Conservation (phyloP, 35 echinoderm and acorn worm genomes). For the Lytechinus pictus region DNA sequence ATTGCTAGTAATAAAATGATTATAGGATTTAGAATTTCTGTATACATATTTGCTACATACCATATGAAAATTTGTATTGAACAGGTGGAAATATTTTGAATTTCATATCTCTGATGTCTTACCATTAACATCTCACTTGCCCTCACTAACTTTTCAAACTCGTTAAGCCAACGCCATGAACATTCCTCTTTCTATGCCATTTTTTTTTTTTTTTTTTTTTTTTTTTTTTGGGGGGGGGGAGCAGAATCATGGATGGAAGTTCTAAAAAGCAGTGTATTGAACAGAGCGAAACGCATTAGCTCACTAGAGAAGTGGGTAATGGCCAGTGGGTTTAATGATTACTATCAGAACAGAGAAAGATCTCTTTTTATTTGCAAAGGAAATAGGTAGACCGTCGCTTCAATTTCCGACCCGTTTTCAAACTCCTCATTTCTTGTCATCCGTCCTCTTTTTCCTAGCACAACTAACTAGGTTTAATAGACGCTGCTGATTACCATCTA, state of each 20-base stretch:
- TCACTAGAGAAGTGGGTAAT: neutral
- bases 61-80: no score
- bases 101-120: no score
- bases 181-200: neutral
- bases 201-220: neutral
- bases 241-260: neutral
- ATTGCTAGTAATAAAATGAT: no score
- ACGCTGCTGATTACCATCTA: neutral
- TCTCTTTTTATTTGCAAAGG: neutral
- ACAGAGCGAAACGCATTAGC: neutral
- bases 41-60: no score
- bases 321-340: neutral
- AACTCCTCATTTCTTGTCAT: neutral
- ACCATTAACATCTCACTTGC: no score
- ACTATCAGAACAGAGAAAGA: neutral
- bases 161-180: no score
- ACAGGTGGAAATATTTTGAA: no score
- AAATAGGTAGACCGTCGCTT: neutral
- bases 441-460: neutral
- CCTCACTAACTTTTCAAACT: no score
- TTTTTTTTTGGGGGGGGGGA: neutral
- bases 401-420: slow-evolving; percentile 1
- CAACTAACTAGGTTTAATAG: neutral
- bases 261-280: neutral
- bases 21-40: no score